Base-by-base conservation (phyloP, 1,140 invertebrate species). In the Wasmannia auropunctata region DNA sequence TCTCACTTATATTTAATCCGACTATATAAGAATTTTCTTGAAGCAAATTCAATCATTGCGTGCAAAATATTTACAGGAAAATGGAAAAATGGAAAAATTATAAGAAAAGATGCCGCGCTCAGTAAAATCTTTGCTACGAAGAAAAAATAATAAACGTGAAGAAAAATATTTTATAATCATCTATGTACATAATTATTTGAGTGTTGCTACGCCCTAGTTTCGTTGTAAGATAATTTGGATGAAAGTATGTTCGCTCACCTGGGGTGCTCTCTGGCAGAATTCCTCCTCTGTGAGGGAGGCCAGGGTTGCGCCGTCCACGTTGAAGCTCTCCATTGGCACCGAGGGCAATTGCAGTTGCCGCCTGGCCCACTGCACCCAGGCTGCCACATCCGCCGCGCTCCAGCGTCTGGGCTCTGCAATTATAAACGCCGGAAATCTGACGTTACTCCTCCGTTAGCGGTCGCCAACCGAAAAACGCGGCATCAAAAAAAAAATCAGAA, bases 361-460 rank as follows among this genome's bases (percentile, higher is more conserved):
- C 60, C 97, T 96, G 72, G 98, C 98, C 97, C 97, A 98, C 92
- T 97, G 96, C 31, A 98, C 96, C 98, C 98, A 99, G 0, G 97
- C 96, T 63, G 97, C 97, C 6, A 98, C 98, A 91, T 99, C 97
- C 54, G 96, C 96, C 8, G 96, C 95, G 80, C 96, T 98, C 98
- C 98, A 99, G 86, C 96, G 96, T 91, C 96, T 96, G 56, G 98
- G 98, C 96, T 99, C 98, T 99, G 94, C 5, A 96, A 94, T 94
- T 85, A 3, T 3, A 92, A 92, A 89, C 88, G 14, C 1, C 46
- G 6, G 3, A 11, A 89, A 90, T 43, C 19, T n/a, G 6, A 16
- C 14, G 22, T 87, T 84, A 85, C 25, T 86, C 16, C 34, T 34
- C 11, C n/a, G n/a, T n/a, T n/a, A n/a, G 8, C 34, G 28, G 22